Base-by-base conservation (phyloP, 2,113 vertebrate species). In the Xyliphius kryptos region DNA sequence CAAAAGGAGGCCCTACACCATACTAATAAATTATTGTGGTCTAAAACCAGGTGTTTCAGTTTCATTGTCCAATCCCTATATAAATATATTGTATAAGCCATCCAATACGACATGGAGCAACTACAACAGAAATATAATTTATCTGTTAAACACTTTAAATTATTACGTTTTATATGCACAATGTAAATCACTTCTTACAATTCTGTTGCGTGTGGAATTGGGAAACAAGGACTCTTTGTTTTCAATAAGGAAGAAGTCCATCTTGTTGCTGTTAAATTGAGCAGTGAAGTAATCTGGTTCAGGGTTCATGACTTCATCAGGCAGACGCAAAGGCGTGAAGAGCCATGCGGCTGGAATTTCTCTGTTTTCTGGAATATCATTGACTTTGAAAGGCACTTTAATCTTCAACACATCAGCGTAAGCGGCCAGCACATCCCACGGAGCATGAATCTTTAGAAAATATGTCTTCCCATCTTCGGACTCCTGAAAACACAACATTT, bases 391-490 rank as follows among this genome's bases (percentile, higher is more conserved):
- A 44, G 95, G 95, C 77, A 93, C 90, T 79, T 95, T 98, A 61
- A 99, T 90, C 58, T 93, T 94, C 67, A 99, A 71, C 26, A 97
- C 86, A 59, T 98, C 94, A 0, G 95, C 96, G 0, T 97, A 95
- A 0, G 89, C 93, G 73, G 88, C 82, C 70, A 99, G 78, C n/a
- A 97, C 90, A 7, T 95, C 91, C 94, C 94, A 97, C 0, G 96
- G 92, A 0, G 93, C 92, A 0, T 99, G 96, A 68, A 99, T 91
- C 85, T 99, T 99, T 51, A 97, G 77, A 80, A 93, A 99, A 56
- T 87, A 97, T 0, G 91, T 95, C 79, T 82, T 93, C 6, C 91
- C 90, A 61, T 95, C 90, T 68, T 97, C 95, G 1, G 96, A 93
- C 48, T 97, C 90, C 96, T 99, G 73, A 17, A 44, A 61, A 44